These are phyloP conservation scores for Yponomeuta plumbellus DNA, from an alignment of 2,888 invertebrate genomes.

Conservation along the genomic window DNA sequence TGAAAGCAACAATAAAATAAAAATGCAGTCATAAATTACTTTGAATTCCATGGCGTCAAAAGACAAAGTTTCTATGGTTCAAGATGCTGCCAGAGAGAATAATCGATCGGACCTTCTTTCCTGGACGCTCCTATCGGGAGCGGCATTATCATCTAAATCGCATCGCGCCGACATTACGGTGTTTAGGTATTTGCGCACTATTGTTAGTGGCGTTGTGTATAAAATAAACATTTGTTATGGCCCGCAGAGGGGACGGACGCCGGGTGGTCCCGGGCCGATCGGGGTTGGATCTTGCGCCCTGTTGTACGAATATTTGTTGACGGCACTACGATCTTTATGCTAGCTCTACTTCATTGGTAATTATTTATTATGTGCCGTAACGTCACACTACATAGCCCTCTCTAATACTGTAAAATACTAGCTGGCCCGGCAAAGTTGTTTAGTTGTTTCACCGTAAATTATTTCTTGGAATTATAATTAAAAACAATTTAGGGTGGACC, in stretches of 20 bases:
- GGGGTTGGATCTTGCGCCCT: not conserved
- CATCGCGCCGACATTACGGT: constrained; percentile 67
- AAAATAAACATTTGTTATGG: constrained; percentile 77
- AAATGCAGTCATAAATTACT: too few relatives aligned
- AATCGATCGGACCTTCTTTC: not conserved
- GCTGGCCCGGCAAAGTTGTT: too few relatives aligned
- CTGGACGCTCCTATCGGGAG: constrained; percentile 9
- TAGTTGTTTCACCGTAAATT: too few relatives aligned
- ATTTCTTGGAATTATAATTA: too few relatives aligned
- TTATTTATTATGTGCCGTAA: not conserved
- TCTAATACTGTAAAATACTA: not conserved
- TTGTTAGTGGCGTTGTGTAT: constrained; percentile 76
- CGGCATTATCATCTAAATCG: constrained; percentile 75
- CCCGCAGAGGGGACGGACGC: constrained; percentile 35
- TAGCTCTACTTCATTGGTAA: too few relatives aligned
- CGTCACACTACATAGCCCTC: not conserved
- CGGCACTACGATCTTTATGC: too few relatives aligned
- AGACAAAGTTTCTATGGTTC: too few relatives aligned
- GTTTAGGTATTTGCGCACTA: constrained; percentile 76
- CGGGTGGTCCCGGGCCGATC: constrained; percentile 15
- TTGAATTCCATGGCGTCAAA: too few relatives aligned
- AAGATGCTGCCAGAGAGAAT: not conserved
- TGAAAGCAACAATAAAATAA: too few relatives aligned
- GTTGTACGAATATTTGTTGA: not conserved
- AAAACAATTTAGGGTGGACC: too few relatives aligned